Evolutionary conservation across 37 sponge, comb jelly and placozoan genomes (phyloP).

Genomic region (Halichondria panicea): DNA sequence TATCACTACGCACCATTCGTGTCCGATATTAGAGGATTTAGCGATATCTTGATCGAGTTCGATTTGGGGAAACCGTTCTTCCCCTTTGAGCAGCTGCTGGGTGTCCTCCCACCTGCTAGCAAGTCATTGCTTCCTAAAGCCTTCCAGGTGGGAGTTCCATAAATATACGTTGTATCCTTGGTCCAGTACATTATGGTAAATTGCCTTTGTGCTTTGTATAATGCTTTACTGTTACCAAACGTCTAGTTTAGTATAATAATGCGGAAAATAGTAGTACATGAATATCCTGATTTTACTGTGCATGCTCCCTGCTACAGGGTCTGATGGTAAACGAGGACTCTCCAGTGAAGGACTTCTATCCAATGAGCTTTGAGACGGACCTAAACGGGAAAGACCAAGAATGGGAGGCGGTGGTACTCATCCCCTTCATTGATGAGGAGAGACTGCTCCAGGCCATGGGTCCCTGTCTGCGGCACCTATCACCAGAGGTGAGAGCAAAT

Average conservation of each 20-base stretch:
- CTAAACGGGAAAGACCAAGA: constrained; percentile 97
- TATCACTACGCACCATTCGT: constrained; percentile 98
- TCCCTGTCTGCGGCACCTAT: constrained; percentile 16
- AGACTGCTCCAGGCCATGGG: constrained; percentile 66
- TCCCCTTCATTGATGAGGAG: constrained; percentile 95
- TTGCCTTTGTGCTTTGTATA: neutral
- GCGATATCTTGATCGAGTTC: constrained; percentile 69
- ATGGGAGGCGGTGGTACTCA: constrained; percentile 98
- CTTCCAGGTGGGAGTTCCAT: constrained; percentile 84
- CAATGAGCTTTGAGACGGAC: constrained; percentile 88
- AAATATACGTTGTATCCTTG: no score
- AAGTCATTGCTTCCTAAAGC: constrained; percentile 79
- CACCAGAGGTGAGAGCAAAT: constrained; percentile 20
- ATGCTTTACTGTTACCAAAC: neutral
- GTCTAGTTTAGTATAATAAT: no score
- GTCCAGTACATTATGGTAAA: no score
- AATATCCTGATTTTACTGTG: no score
- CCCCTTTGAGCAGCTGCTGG: constrained; percentile 96
- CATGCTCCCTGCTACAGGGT: constrained; percentile 38
- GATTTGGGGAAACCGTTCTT: constrained; percentile 81
- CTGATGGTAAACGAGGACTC: constrained; percentile 89
- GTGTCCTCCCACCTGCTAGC: constrained; percentile 91
- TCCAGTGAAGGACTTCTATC: constrained; percentile 87
- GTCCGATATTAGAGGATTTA: constrained; percentile 77
- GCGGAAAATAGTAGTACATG: no score